These are phyloP conservation scores for Eilema griseolum DNA, from an alignment of 2,888 invertebrate species.

Conservation along the genomic window DNA sequence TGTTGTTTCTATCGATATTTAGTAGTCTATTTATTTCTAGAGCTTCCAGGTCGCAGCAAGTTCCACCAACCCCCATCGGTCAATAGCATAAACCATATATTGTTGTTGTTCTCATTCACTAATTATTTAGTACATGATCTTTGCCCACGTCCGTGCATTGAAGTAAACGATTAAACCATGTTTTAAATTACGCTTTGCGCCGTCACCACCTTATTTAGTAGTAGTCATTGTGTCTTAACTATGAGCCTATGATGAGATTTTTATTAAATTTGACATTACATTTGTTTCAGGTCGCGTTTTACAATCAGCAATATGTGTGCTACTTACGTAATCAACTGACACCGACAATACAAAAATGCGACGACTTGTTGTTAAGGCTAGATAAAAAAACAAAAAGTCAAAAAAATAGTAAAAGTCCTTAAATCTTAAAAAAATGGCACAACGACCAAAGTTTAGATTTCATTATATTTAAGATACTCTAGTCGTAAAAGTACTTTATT, in stretches of 20 bases:
- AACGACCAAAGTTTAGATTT: slow-evolving; percentile 84
- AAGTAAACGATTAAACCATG: too few relatives aligned
- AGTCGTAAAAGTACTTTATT: slow-evolving; percentile 66
- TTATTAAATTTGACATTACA: not conserved
- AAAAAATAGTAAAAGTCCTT: slow-evolving; percentile 80
- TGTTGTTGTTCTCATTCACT: too few relatives aligned
- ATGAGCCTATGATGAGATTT: not conserved
- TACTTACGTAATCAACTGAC: slow-evolving; percentile 74
- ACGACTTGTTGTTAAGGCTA: slow-evolving; percentile 62
- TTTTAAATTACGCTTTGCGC: too few relatives aligned
- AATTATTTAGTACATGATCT: too few relatives aligned
- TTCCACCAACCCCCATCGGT: too few relatives aligned
- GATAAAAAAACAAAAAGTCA: slow-evolving; percentile 58
- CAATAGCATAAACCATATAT: too few relatives aligned
- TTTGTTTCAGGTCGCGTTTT: slow-evolving; percentile 61
- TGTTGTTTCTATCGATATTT: too few relatives aligned
- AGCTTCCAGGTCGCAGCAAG: too few relatives aligned
- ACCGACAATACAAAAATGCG: slow-evolving; percentile 80
- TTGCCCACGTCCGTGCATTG: too few relatives aligned
- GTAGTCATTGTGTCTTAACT: not conserved
- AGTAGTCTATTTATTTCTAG: too few relatives aligned
- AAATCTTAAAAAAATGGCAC: slow-evolving; percentile 85
- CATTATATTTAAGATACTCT: slow-evolving; percentile 73
- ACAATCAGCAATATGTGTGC: slow-evolving; percentile 53
- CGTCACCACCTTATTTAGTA: not conserved